Percentiles rank a stretch among this genome's conserved stretches.
Evolutionary conservation across 2,113 vertebrate genomes (phyloP).

Genomic region (Mustela lutreola): DNA sequence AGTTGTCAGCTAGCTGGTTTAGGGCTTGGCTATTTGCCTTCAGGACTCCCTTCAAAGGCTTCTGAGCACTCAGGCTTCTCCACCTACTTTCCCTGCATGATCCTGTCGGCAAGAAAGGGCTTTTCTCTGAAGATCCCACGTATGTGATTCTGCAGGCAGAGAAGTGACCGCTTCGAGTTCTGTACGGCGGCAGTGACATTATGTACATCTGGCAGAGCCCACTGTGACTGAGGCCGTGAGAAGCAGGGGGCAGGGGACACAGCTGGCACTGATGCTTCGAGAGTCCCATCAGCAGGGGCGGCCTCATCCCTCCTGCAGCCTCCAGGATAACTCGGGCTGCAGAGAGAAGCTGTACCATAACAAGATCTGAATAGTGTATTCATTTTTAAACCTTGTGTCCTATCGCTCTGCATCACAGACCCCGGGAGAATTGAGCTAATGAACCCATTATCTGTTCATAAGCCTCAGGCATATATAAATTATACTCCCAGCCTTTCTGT

Average conservation of each 20-base stretch:
- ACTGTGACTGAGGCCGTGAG: background rate
- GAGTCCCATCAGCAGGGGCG: background rate
- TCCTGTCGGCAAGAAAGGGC: background rate
- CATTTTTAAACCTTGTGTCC: slow-evolving; percentile 28
- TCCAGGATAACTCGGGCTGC: background rate
- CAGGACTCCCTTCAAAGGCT: background rate
- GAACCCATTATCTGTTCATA: slow-evolving; percentile 46
- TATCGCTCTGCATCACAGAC: slow-evolving; percentile 10
- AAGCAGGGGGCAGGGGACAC: background rate
- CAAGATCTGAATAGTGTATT: background rate
- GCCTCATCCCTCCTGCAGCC: background rate
- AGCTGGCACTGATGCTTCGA: background rate
- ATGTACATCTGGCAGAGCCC: background rate
- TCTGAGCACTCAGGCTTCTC: background rate
- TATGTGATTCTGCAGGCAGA: background rate
- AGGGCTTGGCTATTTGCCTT: slow-evolving; percentile 18
- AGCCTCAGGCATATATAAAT: slow-evolving; percentile 59
- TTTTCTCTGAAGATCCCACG: background rate
- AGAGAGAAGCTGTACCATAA: background rate
- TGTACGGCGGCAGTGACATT: background rate
- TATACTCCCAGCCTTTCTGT: background rate
- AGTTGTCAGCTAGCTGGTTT: slow-evolving; percentile 44
- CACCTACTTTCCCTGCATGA: background rate
- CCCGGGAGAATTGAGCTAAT: slow-evolving; percentile 24
- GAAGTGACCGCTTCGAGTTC: background rate